Evolutionary conservation across 1,140 invertebrate species (phyloP).

Genomic region (Augochlora pura): DNA sequence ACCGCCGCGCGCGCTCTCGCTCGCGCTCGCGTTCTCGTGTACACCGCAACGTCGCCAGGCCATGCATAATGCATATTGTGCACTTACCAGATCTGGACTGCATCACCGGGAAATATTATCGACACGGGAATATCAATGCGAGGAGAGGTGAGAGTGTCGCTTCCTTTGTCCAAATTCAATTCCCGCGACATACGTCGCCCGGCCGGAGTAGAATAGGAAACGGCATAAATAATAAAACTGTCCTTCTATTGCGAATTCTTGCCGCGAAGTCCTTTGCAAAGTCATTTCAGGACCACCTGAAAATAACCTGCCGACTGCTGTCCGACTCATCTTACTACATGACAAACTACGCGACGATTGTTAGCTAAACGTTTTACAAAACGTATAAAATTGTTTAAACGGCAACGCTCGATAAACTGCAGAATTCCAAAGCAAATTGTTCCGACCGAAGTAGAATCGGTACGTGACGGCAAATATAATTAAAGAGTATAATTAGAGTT

Average conservation of each 20-base stretch:
- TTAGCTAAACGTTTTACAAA: too few species aligned
- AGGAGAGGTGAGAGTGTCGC: constrained; percentile 9
- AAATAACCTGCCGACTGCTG: background rate
- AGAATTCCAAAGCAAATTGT: too few species aligned
- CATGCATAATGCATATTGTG: constrained; percentile 60
- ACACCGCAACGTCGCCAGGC: background rate
- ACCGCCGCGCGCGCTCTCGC: constrained; percentile 4
- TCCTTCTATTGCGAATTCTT: background rate
- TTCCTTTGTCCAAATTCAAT: constrained; percentile 25
- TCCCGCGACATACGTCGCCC: constrained; percentile 10
- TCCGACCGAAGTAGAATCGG: background rate
- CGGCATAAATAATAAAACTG: constrained; percentile 23
- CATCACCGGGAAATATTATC: constrained; percentile 40
- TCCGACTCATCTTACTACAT: too few species aligned
- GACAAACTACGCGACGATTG: too few species aligned
- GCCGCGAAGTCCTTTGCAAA: background rate
- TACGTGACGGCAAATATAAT: background rate
- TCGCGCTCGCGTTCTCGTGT: too few species aligned
- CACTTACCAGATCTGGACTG: constrained; percentile 49
- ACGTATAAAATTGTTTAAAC: too few species aligned
- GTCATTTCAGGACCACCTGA: background rate
- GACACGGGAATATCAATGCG: constrained; percentile 42
- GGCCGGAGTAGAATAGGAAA: background rate
- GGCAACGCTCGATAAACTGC: too few species aligned
- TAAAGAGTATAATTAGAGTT: background rate